Evolutionary conservation across 2,888 invertebrate species (phyloP).

Genomic region (Napeogenes sylphis): DNA sequence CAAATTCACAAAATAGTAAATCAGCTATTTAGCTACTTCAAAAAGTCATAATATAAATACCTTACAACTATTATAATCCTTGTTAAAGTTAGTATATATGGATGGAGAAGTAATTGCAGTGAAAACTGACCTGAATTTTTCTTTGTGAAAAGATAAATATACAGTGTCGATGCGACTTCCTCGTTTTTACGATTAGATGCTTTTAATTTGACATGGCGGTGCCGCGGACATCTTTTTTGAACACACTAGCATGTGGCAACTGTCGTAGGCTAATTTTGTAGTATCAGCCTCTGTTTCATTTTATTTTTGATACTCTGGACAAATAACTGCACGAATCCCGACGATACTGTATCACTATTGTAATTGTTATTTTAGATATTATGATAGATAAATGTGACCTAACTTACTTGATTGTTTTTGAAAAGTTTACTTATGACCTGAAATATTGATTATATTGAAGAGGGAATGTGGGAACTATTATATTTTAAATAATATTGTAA

Average conservation of each 20-base stretch:
- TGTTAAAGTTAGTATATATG: no score
- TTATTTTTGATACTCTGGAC: background rate
- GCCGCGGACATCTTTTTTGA: slow-evolving; percentile 4
- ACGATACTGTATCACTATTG: no score
- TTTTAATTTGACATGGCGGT: slow-evolving; percentile 4
- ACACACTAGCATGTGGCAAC: slow-evolving; percentile 5
- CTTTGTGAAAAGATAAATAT: background rate
- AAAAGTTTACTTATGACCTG: no score
- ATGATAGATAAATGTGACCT: no score
- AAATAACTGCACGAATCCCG: no score
- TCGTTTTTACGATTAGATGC: slow-evolving; percentile 1
- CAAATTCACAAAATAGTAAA: background rate
- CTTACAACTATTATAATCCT: no score
- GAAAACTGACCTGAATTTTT: background rate
- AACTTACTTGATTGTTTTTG: no score
- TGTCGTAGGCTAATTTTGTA: background rate
- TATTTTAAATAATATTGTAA: background rate
- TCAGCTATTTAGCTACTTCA: background rate
- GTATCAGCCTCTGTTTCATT: background rate
- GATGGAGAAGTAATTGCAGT: background rate
- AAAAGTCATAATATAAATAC: no score
- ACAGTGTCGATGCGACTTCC: background rate
- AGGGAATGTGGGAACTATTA: no score
- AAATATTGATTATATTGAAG: no score
- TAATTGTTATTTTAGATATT: no score